Evolutionary conservation across 30 jellyfish, hydroid and myxozoan genomes (phyloP).

Genomic region (Aurelia aurita): DNA sequence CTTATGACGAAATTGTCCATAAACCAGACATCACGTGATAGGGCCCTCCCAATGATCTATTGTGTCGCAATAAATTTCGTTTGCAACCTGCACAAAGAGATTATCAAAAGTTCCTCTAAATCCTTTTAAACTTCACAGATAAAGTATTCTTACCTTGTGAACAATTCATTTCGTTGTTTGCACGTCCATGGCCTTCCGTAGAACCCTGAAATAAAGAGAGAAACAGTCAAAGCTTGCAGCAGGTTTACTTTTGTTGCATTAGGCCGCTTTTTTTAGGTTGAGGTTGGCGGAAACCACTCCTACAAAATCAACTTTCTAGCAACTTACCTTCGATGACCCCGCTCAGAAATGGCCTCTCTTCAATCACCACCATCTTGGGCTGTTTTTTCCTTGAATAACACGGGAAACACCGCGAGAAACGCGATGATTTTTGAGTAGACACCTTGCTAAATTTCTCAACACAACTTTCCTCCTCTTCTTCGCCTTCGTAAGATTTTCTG

Average conservation of each 20-base stretch:
- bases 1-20: background rate
- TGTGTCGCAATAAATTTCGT: constrained; percentile 38
- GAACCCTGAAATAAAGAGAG: constrained; percentile 73
- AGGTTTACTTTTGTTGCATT: background rate
- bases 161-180: constrained; percentile 90
- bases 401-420: constrained; percentile 76
- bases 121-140: no score
- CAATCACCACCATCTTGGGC: constrained; percentile 85
- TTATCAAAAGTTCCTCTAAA: no score
- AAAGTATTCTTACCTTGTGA: constrained; percentile 67
- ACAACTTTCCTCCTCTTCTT: background rate
- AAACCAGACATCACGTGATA: constrained; percentile 73
- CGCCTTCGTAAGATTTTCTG: background rate
- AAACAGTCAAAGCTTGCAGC: background rate
- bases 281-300: constrained; percentile 8
- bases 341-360: constrained; percentile 81
- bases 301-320: background rate
- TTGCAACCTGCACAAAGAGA: constrained; percentile 12
- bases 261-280: constrained; percentile 33
- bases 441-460: constrained; percentile 18
- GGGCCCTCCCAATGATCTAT: constrained; percentile 12
- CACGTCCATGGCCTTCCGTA: constrained; percentile 99
- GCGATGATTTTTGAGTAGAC: constrained; percentile 16
- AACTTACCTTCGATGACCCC: constrained; percentile 98
- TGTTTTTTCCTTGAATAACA: constrained; percentile 22